Conservation (phyloP, 2,888 invertebrate species). For the Bhutanitis thaidina region DNA sequence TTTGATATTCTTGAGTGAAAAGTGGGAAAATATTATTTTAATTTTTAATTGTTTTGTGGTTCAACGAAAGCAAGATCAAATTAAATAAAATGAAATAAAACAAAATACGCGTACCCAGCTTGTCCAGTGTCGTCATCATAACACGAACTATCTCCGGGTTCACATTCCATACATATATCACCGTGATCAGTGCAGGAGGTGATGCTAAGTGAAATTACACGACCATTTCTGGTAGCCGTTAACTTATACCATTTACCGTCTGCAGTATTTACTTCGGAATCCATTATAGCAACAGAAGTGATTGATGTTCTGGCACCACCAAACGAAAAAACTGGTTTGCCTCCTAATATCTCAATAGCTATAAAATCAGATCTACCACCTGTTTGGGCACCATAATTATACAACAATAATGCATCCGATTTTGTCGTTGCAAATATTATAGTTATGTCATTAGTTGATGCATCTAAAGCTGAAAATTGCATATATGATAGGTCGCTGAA, state of each 20-base stretch:
- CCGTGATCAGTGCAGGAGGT: slow-evolving; percentile 91
- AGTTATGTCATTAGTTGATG: slow-evolving; percentile 94
- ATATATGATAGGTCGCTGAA: slow-evolving; percentile 94
- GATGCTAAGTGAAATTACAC: slow-evolving; percentile 91
- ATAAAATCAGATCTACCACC: slow-evolving; percentile 96
- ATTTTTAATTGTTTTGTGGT: too few relatives aligned
- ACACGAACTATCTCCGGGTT: slow-evolving; percentile 89
- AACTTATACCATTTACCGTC: slow-evolving; percentile 96
- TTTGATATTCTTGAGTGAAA: too few relatives aligned
- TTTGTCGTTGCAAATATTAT: slow-evolving; percentile 95
- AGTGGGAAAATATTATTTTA: too few relatives aligned
- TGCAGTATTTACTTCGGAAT: slow-evolving; percentile 83
- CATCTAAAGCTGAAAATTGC: slow-evolving; percentile 91
- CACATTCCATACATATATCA: slow-evolving; percentile 91
- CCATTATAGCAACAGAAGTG: slow-evolving; percentile 86
- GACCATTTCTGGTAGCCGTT: slow-evolving; percentile 93
- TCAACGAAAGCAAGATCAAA: too few relatives aligned
- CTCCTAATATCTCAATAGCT: slow-evolving; percentile 92
- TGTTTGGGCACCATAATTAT: slow-evolving; percentile 93
- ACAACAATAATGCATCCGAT: slow-evolving; percentile 91
- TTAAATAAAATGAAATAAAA: too few relatives aligned
- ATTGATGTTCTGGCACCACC: slow-evolving; percentile 94
- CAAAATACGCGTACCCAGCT: slow-evolving; percentile 85
- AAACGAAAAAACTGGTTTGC: slow-evolving; percentile 92
- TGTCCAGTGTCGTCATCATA: slow-evolving; percentile 93